Evolutionary conservation across 2,113 vertebrate genomes (phyloP), one percentile per base, ranked within the genome.

Genomic region (Corvus moneduloides): DNA sequence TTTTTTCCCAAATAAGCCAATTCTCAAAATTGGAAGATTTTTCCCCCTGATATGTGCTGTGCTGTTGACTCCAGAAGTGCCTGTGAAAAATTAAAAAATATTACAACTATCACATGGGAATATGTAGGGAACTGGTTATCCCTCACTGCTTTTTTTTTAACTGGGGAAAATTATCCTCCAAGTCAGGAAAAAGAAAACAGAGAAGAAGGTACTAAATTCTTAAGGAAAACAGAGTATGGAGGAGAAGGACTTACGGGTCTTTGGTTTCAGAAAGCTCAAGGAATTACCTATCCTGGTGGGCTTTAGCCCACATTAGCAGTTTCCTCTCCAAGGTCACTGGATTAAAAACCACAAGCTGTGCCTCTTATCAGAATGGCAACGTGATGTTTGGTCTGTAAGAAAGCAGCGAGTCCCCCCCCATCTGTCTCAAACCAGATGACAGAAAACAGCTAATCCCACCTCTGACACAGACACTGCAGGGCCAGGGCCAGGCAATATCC

Each of bases 31-130:
- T 69, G 66, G 54, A 92, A 72, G n/a, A 19, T 58, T 87, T 21
- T 18, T 7, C 1, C 4, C 27, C 55, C 48, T 62, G 5, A 4
- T 27, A 39, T 74, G 84, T 92, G 62, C 59, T 91, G 90, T 72
- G 95, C 39, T 39, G 39, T 39, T 92, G 96, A 95, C 92, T 96
- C 97, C 95, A 97, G 96, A 97, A 97, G 69, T 87, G 78, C 94
- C 95, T 75, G 23, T 5, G 10, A 81, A 84, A 71, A 80, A 66
- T 33, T 17, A 3, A 55, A 81, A 83, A 52, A 26, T 48, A 71
- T n/a, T 84, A 56, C 16, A 72, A 24, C 32, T 75, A 61, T 49
- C 46, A 64, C 23, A 37, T 8, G 28, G 37, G n/a, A 80, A 74
- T n/a, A 27, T 54, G 24, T 1, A 44, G 16, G 73, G 41, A 75